phyloP scores from a whole-genome alignment of 2,113 vertebrate genomes.

The Oncorhynchus keta region DNA sequence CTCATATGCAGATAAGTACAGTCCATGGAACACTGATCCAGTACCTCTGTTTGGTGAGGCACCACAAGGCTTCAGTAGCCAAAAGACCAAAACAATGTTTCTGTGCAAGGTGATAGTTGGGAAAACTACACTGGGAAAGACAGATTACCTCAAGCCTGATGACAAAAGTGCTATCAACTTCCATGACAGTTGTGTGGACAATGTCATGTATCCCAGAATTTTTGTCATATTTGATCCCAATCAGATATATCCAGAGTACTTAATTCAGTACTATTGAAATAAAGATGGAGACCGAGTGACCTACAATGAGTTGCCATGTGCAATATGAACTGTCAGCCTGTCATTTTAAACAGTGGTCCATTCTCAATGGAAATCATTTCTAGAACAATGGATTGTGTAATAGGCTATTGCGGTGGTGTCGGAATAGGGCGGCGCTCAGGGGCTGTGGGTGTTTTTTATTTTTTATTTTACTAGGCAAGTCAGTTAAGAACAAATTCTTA shows the following conservation, averaged over 20 bases:
- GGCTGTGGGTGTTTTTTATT: no score
- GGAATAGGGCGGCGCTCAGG: no score
- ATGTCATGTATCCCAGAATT: constrained; percentile 72
- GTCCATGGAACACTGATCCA: constrained; percentile 43
- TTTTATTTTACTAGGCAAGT: no score
- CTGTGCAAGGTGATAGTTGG: constrained; percentile 83
- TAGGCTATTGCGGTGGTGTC: no score
- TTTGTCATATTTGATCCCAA: constrained; percentile 87
- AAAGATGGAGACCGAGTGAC: not conserved
- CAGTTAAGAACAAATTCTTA: no score
- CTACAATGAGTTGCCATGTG: not conserved
- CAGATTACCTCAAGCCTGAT: constrained; percentile 76
- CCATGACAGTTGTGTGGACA: constrained; percentile 85
- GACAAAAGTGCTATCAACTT: constrained; percentile 70
- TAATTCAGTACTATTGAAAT: constrained; percentile 80
- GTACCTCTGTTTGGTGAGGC: constrained; percentile 46
- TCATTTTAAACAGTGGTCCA: not conserved
- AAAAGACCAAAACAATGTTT: constrained; percentile 73
- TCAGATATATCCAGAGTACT: constrained; percentile 89
- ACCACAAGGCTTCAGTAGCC: rapidly evolving
- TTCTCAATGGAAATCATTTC: not conserved
- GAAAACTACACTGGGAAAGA: constrained; percentile 69
- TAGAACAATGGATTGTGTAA: no score
- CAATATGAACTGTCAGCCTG: not conserved
- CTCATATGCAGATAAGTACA: constrained; percentile 75